Evolutionary conservation across 2,797 vertebrate genomes (phyloP).

Genomic region (Enteromius viviparus): DNA sequence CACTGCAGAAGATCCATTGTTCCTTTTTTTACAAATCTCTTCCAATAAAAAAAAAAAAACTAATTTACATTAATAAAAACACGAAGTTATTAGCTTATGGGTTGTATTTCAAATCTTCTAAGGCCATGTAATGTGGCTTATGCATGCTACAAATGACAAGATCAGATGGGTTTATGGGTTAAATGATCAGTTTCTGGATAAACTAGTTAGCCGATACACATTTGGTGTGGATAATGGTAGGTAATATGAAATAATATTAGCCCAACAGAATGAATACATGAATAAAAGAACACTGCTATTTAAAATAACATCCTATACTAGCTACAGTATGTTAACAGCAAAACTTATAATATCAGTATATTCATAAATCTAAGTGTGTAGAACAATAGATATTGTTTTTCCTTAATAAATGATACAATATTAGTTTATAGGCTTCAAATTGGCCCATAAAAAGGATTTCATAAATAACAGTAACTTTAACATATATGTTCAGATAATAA

Average conservation of each 20-base stretch:
- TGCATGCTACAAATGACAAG: constrained; percentile 1
- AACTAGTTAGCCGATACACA: not conserved
- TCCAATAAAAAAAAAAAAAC: not conserved
- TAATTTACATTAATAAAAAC: not conserved
- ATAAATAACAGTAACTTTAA: not conserved
- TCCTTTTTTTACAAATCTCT: not conserved
- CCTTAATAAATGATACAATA: not conserved
- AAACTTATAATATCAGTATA: not conserved
- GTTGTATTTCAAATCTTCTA: not conserved
- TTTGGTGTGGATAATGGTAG: not conserved
- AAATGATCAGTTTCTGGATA: too few species aligned
- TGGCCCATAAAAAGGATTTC: not conserved
- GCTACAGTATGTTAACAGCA: not conserved
- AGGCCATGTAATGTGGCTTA: not conserved
- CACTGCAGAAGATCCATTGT: not conserved
- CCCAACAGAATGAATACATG: not conserved
- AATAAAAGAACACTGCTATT: not conserved
- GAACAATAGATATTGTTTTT: not conserved
- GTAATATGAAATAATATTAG: not conserved
- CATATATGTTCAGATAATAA: not conserved
- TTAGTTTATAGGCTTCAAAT: not conserved
- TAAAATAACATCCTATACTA: not conserved
- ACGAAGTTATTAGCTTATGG: not conserved
- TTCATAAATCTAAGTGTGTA: not conserved
- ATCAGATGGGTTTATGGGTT: not conserved